Conservation (phyloP, 2,888 invertebrate species). For the Clostera curtula region DNA sequence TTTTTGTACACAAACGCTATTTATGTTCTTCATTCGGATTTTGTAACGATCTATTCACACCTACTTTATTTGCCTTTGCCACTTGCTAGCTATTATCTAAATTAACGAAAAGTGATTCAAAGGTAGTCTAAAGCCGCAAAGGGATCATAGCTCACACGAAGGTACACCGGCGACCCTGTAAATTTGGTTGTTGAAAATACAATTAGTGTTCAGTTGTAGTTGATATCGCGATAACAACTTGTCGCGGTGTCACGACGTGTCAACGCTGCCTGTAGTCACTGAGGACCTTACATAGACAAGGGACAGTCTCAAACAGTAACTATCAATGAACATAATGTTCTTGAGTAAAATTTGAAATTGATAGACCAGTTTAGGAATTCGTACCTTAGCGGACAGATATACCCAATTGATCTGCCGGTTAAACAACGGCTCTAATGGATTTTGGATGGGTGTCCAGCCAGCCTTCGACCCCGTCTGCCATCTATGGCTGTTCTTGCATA, state of each 20-base stretch:
- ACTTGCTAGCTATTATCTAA: slow-evolving; percentile 3
- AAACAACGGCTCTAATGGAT: too few species aligned
- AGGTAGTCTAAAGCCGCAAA: slow-evolving; percentile 12
- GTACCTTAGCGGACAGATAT: too few species aligned
- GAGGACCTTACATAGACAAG: slow-evolving; percentile 4
- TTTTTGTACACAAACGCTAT: background rate
- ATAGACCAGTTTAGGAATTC: too few species aligned
- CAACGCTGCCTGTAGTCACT: slow-evolving; percentile 21
- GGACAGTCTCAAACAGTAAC: slow-evolving; percentile 11
- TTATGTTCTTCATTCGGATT: too few species aligned
- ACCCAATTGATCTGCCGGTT: too few species aligned
- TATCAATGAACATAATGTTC: background rate
- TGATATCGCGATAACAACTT: slow-evolving; percentile 44
- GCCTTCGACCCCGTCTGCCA: too few species aligned
- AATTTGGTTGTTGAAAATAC: slow-evolving; percentile 42
- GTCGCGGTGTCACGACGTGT: slow-evolving; percentile 48
- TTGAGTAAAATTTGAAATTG: background rate
- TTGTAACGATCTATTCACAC: background rate
- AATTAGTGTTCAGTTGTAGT: slow-evolving; percentile 52
- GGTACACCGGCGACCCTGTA: slow-evolving; percentile 33
- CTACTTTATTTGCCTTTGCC: background rate
- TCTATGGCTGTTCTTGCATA: too few species aligned
- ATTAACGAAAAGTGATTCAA: slow-evolving; percentile 8
- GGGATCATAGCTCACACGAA: slow-evolving; percentile 30
- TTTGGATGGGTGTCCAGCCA: too few species aligned